Percentiles rank a stretch among this genome's conserved stretches.
These are phyloP conservation scores for Saimiri boliviensis DNA, from an alignment of 2,113 vertebrate species.

Conservation along the genomic window DNA sequence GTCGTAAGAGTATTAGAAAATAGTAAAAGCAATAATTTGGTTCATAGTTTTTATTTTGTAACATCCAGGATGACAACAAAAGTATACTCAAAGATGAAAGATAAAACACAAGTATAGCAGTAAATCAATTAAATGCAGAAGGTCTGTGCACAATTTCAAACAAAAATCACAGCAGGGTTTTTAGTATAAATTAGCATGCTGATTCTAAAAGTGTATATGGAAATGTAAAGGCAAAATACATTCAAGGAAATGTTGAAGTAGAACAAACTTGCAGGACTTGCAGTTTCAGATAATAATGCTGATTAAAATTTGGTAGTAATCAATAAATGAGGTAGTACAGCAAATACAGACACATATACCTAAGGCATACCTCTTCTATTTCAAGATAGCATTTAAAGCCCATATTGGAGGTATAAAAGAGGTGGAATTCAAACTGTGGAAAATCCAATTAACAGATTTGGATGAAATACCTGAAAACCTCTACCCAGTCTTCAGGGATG, in stretches of 20 bases:
- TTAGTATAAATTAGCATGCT: neutral
- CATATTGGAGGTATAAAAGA: neutral
- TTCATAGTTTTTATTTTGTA: neutral
- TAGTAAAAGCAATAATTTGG: neutral
- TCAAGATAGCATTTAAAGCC: neutral
- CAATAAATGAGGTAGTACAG: neutral
- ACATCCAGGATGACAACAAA: neutral
- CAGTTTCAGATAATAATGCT: neutral
- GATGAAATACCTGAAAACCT: neutral
- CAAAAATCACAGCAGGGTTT: neutral
- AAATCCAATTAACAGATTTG: neutral
- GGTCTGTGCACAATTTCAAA: neutral
- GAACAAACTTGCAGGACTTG: neutral
- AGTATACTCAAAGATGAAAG: neutral
- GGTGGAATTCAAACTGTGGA: neutral
- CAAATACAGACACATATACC: neutral
- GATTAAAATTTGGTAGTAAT: neutral
- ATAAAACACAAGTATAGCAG: neutral
- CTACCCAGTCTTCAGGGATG: neutral
- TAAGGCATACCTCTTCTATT: neutral
- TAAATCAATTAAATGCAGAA: neutral
- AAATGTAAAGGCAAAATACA: neutral
- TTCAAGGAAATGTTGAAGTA: neutral
- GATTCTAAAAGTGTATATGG: neutral
- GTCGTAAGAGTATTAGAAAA: neutral